A percentile compares a stretch with the other conserved stretches of the same genome.
Conservation (phyloP, 2,797 vertebrate genomes). For the Fundulus diaphanus region DNA sequence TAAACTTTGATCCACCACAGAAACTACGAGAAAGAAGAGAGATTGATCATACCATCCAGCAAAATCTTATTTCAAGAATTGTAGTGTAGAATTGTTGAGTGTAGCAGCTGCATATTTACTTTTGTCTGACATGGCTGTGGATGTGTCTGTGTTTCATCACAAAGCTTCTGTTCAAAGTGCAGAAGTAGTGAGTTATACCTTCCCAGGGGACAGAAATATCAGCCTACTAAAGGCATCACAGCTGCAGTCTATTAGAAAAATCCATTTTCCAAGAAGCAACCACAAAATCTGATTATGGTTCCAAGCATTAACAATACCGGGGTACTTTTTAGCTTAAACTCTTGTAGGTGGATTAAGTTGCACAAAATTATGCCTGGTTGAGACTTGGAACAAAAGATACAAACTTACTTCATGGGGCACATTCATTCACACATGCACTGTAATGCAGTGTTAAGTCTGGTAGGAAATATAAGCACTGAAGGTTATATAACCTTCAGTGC, state of each 20-base stretch:
- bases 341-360: constrained; percentile 8
- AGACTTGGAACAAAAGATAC: not conserved
- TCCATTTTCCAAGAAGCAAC: constrained; percentile 21
- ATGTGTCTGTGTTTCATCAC: constrained; percentile 28
- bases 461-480: constrained; percentile 48
- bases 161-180: constrained; percentile 13
- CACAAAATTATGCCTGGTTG: constrained; percentile 8
- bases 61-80: not conserved
- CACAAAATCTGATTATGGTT: constrained; percentile 20
- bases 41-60: no score
- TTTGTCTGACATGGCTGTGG: not conserved
- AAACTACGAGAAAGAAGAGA: not conserved
- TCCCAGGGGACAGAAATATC: constrained; percentile 32
- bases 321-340: constrained; percentile 23
- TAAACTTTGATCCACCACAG: not conserved
- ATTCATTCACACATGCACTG: not conserved
- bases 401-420: constrained; percentile 8
- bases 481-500: constrained; percentile 37
- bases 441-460: constrained; percentile 37
- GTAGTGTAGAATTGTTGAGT: not conserved
- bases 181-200: constrained; percentile 1
- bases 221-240: not conserved
- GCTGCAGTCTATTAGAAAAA: constrained; percentile 19
- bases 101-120: not conserved
- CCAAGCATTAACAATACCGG: constrained; percentile 14